phyloP scores from a whole-genome alignment of 2,888 invertebrate genomes.

The Cyclophora albipunctata region DNA sequence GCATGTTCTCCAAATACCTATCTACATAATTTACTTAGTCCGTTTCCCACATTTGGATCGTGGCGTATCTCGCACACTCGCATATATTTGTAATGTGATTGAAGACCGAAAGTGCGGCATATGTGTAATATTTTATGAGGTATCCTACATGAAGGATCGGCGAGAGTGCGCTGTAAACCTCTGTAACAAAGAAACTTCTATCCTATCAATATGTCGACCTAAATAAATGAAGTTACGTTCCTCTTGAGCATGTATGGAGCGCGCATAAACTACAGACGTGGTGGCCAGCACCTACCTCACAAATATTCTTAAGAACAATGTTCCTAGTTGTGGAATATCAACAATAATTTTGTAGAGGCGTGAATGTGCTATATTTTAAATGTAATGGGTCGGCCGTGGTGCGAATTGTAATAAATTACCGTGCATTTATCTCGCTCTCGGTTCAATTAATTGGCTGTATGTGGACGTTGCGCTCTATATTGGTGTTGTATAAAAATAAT shows the following conservation, averaged over 20 bases:
- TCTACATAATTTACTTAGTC: slow-evolving; percentile 33
- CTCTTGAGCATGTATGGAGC: slow-evolving; percentile 1
- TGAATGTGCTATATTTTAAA: slow-evolving; percentile 60
- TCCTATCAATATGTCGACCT: slow-evolving; percentile 14
- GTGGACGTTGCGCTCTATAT: slow-evolving; percentile 30
- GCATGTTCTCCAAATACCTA: not conserved
- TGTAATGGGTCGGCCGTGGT: slow-evolving; percentile 52
- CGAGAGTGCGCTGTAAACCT: slow-evolving; percentile 6
- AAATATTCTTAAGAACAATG: slow-evolving; percentile 11
- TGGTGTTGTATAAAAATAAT: slow-evolving; percentile 19
- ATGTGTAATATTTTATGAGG: slow-evolving; percentile 20
- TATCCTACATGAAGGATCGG: slow-evolving; percentile 14
- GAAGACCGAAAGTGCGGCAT: slow-evolving; percentile 16
- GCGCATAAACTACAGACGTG: slow-evolving; percentile 1
- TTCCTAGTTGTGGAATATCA: slow-evolving; percentile 15
- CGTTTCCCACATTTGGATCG: slow-evolving; percentile 17
- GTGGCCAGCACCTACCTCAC: slow-evolving; percentile 2
- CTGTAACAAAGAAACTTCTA: slow-evolving; percentile 18
- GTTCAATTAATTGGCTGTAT: slow-evolving; percentile 55
- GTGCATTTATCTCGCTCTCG: slow-evolving; percentile 56
- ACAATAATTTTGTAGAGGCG: slow-evolving; percentile 40
- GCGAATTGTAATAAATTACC: slow-evolving; percentile 59
- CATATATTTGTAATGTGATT: slow-evolving; percentile 20
- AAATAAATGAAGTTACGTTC: slow-evolving; percentile 15
- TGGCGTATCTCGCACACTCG: slow-evolving; percentile 17